Conservation (phyloP, 64 coral and sea anemone species). For the Pocillopora verrucosa region DNA sequence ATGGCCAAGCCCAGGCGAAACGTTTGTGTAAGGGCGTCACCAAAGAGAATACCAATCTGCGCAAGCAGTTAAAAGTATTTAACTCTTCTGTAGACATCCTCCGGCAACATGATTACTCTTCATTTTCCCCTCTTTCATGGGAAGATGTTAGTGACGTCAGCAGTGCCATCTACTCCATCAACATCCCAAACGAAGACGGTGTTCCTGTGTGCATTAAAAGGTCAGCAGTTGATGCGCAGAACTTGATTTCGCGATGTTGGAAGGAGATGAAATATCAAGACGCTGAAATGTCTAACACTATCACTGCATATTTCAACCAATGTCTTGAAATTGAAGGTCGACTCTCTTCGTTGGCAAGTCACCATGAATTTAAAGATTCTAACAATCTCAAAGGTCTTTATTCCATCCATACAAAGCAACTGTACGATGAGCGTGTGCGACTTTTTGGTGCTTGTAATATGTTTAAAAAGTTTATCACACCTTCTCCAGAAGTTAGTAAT, state of each 20-base stretch:
- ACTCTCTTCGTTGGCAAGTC: too few species aligned
- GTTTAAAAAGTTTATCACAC: too few species aligned
- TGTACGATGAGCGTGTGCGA: too few species aligned
- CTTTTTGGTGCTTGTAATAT: too few species aligned
- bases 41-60: constrained; percentile 6
- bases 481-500: too few species aligned
- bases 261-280: not conserved
- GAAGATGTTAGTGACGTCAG: too few species aligned
- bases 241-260: not conserved
- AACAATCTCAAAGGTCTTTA: too few species aligned
- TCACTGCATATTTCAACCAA: too few species aligned
- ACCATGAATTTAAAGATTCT: too few species aligned
- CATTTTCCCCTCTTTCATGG: constrained; percentile 19
- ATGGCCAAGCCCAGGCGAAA: constrained; percentile 38
- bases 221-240: not conserved
- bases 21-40: constrained; percentile 7
- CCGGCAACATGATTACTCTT: constrained; percentile 7
- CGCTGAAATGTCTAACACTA: not conserved
- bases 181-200: not conserved
- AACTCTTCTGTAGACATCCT: constrained; percentile 31
- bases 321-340: too few species aligned
- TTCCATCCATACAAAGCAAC: too few species aligned
- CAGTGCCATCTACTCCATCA: not conserved
- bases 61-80: not conserved
- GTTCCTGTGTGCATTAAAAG: not conserved